These are phyloP conservation scores for Melangyna quadrimaculata DNA, from an alignment of 2,888 invertebrate genomes.

Conservation along the genomic window DNA sequence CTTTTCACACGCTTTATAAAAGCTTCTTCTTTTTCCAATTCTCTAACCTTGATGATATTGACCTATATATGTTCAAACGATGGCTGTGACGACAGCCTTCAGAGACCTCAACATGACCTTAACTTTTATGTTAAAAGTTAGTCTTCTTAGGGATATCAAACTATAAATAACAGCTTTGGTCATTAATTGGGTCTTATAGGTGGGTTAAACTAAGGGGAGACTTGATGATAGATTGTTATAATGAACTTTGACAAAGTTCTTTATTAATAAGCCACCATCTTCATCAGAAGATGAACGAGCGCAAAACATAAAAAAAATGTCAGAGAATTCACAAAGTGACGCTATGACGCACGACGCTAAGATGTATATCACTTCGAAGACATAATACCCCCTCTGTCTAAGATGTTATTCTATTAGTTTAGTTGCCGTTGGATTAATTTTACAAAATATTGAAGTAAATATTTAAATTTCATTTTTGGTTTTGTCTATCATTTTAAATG, in stretches of 20 bases:
- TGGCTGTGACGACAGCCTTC: no score
- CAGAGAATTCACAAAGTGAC: neutral
- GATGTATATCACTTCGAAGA: neutral
- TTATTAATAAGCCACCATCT: neutral
- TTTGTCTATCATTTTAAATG: no score
- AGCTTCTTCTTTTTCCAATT: neutral
- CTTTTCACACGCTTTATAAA: neutral
- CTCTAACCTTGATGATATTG: no score
- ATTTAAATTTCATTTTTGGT: no score
- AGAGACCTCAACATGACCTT: no score
- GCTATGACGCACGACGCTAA: no score
- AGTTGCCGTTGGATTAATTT: neutral
- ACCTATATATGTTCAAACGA: no score
- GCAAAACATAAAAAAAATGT: neutral
- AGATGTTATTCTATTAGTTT: slow-evolving; percentile 41
- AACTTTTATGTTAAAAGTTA: slow-evolving; percentile 34
- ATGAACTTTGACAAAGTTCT: slow-evolving; percentile 36
- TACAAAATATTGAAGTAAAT: no score
- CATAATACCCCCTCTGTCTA: neutral
- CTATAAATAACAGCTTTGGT: slow-evolving; percentile 41
- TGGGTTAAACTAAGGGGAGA: slow-evolving; percentile 20
- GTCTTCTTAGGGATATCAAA: slow-evolving; percentile 24
- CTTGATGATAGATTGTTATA: slow-evolving; percentile 9
- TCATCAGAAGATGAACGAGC: slow-evolving; percentile 24
- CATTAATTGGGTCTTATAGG: slow-evolving; percentile 26